phyloP scores from a whole-genome alignment of 2,113 vertebrate species.

The Cisticola juncidis region DNA sequence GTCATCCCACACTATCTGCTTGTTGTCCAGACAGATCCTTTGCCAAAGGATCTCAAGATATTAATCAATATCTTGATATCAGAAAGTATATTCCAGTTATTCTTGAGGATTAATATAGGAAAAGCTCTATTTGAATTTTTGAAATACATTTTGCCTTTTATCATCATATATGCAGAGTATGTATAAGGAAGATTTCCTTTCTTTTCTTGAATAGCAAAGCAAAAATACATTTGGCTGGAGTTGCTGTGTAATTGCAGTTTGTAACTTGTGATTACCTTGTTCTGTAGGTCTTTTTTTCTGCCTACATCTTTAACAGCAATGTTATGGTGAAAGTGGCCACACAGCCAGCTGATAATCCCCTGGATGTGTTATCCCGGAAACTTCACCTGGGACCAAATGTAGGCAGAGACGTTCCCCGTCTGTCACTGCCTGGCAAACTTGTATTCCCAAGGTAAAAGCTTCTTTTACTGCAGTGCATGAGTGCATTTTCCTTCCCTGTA shows the following conservation, averaged over 20 bases:
- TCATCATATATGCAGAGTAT: fast-evolving
- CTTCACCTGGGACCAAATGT: slow-evolving; percentile 94
- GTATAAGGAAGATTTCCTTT: not conserved
- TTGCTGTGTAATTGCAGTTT: not conserved
- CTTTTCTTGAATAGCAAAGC: not conserved
- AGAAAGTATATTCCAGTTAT: not conserved
- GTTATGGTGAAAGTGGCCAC: slow-evolving; percentile 99
- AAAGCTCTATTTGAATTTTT: not conserved
- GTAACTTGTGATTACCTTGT: not conserved
- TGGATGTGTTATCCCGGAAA: slow-evolving; percentile 95
- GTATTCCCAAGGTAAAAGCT: slow-evolving; percentile 92
- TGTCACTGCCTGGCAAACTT: slow-evolving; percentile 95
- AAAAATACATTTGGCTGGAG: not conserved
- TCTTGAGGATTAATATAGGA: not conserved
- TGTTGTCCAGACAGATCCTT: not conserved
- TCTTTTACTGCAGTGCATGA: not conserved
- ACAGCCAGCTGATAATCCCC: slow-evolving; percentile 96
- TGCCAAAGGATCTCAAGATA: not conserved
- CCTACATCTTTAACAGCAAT: slow-evolving; percentile 99
- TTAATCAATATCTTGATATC: not conserved
- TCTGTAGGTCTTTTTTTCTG: slow-evolving; percentile 95
- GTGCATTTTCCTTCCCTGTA: not conserved
- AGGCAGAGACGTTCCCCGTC: slow-evolving; percentile 92
- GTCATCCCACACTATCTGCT: not conserved
- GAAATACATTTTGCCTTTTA: not conserved